phyloP scores from a whole-genome alignment of 2,888 invertebrate genomes.

The Eupeodes latifasciatus region DNA sequence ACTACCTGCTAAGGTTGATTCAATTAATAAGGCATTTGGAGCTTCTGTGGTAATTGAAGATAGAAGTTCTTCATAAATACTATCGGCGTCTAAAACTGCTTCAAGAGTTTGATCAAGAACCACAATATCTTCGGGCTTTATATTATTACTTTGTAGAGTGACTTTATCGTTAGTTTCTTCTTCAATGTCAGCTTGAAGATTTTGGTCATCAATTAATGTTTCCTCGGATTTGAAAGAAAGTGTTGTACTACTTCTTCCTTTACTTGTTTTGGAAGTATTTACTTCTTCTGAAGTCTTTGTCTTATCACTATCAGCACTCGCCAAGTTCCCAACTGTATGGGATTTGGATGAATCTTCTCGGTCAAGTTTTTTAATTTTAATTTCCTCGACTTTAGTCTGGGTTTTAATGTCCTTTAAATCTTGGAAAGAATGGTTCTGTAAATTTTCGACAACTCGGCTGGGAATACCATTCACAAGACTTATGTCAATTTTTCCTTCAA shows the following conservation, averaged over 20 bases:
- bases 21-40: no score
- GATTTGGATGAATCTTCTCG: neutral
- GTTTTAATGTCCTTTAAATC: fast-evolving
- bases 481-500: neutral
- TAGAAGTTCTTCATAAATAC: neutral
- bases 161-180: neutral
- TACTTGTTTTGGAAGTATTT: neutral
- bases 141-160: neutral
- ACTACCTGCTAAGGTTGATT: neutral
- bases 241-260: neutral
- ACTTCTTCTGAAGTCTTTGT: neutral
- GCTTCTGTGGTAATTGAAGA: neutral
- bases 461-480: neutral
- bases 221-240: neutral
- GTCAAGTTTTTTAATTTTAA: neutral
- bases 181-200: conserved; percentile 11
- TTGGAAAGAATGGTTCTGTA: neutral
- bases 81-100: neutral
- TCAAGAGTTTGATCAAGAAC: conserved; percentile 3
- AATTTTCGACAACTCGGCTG: neutral
- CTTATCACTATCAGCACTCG: no score
- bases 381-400: no score
- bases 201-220: neutral
- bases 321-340: neutral
- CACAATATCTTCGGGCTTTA: neutral